phyloP scores from a whole-genome alignment of 1,140 invertebrate genomes.

The Zaprionus vittiger region DNA sequence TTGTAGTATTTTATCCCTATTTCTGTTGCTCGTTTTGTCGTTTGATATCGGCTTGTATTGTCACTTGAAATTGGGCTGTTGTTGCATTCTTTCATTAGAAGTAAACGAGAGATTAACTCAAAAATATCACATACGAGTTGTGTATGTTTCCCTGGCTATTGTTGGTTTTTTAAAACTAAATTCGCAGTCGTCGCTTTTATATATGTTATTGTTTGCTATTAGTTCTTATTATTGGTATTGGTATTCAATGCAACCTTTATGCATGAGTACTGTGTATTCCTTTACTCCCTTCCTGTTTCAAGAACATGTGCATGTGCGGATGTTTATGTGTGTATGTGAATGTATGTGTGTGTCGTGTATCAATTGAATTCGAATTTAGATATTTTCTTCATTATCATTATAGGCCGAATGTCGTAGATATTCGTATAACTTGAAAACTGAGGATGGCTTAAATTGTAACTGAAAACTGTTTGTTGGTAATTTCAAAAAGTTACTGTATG shows the following conservation, averaged over 20 bases:
- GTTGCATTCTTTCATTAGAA: conserved; percentile 64
- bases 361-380: conserved; percentile 57
- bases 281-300: conserved; percentile 58
- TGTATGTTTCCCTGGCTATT: conserved; percentile 84
- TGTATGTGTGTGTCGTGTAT: conserved; percentile 26
- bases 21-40: conserved; percentile 29
- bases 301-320: conserved; percentile 43
- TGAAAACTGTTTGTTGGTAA: conserved; percentile 40
- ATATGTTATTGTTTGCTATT: conserved; percentile 42
- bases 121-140: conserved; percentile 85
- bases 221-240: conserved; percentile 56
- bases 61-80: conserved; percentile 74
- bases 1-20: conserved; percentile 1
- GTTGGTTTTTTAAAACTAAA: conserved; percentile 84
- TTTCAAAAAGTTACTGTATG: conserved; percentile 41
- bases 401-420: conserved; percentile 76
- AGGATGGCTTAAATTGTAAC: conserved; percentile 72
- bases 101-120: conserved; percentile 77
- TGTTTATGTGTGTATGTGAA: conserved; percentile 51
- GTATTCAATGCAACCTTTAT: conserved; percentile 42
- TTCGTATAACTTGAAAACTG: conserved; percentile 52
- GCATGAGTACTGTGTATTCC: conserved; percentile 69
- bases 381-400: conserved; percentile 57
- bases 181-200: conserved; percentile 28
- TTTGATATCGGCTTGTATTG: conserved; percentile 56